Evolutionary conservation across 2,113 vertebrate genomes (phyloP), one percentile per base, ranked within the genome.

Genomic region (Sorex fumeus): DNA sequence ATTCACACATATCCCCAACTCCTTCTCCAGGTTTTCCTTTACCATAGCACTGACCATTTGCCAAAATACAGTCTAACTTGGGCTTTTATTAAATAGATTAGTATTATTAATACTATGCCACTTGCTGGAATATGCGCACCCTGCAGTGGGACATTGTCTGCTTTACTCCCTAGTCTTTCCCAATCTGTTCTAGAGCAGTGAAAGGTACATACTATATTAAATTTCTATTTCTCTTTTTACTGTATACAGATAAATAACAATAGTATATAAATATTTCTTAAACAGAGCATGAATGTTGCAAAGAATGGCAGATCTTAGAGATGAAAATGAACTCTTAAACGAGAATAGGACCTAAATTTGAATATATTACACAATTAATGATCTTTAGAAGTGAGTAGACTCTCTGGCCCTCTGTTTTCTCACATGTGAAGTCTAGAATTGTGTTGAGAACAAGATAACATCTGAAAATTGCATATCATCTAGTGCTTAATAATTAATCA

Each of bases 391-490:
- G 30, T 47, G 66, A 47, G 30, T 78, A 34, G 69, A 30, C 15
- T 70, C n/a, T 71, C 47, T 16, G 34, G 60, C 50, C 34, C 50
- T 92, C 57, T 36, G 11, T 82, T 91, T 84, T 93, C n/a, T 93
- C 62, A 84, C 15, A 27, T 15, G 36, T 32, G 47, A 77, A 80
- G 88, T 88, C 69, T 84, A 18, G 67, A 12, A 10, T 23, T 36
- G 23, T 32, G n/a, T 16, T 78, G 15, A 93, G 75, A 87, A 86
- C 67, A 92, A 87, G 80, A 83, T 72, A 75, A 70, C 64, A 64
- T 27, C 53, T 70, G 40, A 88, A 80, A 36, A 77, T 3, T 43
- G 5, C 6, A 3, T 25, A 45, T 32, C 43, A 60, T n/a, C 72
- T 64, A 40, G 32, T 11, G 27, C 5, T n/a, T 82, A 67, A 19